Conservation (phyloP, 2,888 invertebrate species). For the Trachelus troglodyta region DNA sequence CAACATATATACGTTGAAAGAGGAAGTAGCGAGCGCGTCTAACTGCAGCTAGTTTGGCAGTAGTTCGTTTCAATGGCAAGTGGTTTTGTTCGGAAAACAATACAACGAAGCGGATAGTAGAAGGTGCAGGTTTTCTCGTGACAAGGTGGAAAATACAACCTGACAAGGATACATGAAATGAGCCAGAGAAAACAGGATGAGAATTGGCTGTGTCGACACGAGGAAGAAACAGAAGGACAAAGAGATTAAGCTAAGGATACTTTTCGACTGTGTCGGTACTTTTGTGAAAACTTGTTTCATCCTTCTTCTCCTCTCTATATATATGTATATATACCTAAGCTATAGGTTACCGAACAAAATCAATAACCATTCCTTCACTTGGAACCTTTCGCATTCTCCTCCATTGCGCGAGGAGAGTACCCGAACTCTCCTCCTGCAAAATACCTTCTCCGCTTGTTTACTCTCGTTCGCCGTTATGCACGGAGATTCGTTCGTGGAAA, state of each 20-base stretch:
- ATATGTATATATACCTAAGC: background rate
- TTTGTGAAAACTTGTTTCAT: background rate
- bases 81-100: background rate
- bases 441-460: background rate
- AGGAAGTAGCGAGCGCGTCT: background rate
- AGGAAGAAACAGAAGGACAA: background rate
- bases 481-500: background rate
- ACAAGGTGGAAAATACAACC: background rate
- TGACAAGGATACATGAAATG: background rate
- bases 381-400: background rate
- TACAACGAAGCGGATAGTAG: background rate
- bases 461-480: background rate
- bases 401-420: background rate
- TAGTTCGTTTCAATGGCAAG: background rate
- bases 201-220: background rate
- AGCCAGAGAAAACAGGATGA: background rate
- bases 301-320: background rate
- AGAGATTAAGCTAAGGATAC: background rate
- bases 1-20: background rate
- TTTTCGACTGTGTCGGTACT: background rate
- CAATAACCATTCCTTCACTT: background rate
- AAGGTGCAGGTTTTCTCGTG: background rate
- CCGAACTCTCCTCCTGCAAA: background rate
- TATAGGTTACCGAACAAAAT: background rate
- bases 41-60: background rate